Conservation (phyloP, 1,140 invertebrate species). For the Aphelenchoides besseyi region DNA sequence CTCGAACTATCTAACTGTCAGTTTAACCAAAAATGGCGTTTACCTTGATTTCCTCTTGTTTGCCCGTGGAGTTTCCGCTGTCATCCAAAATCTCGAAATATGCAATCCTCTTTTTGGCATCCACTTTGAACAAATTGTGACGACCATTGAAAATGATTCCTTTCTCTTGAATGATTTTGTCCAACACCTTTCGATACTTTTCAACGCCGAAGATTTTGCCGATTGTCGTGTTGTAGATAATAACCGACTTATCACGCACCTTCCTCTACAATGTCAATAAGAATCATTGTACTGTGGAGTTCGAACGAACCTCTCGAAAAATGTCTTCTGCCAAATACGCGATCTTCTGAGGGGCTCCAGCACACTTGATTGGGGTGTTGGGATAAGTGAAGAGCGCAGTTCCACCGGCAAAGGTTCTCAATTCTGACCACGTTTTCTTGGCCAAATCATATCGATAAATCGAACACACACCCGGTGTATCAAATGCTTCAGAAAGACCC, state of each 20-base stretch:
- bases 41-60: constrained; percentile 62
- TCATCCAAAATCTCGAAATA: constrained; percentile 76
- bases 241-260: constrained; percentile 70
- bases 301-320: constrained; percentile 66
- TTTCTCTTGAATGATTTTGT: constrained; percentile 72
- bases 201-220: constrained; percentile 75
- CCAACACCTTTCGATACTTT: constrained; percentile 82
- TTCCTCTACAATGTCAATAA: too few species aligned
- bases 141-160: constrained; percentile 44
- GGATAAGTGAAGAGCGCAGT: constrained; percentile 90
- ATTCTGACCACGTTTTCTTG: constrained; percentile 72
- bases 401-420: constrained; percentile 74
- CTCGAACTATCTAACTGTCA: constrained; percentile 70
- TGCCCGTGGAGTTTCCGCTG: constrained; percentile 66
- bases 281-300: constrained; percentile 47
- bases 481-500: constrained; percentile 22
- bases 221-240: constrained; percentile 81
- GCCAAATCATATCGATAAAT: constrained; percentile 83
- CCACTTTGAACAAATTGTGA: constrained; percentile 75
- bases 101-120: constrained; percentile 72
- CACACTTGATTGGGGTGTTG: constrained; percentile 85
- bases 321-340: constrained; percentile 73
- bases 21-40: background rate
- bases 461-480: constrained; percentile 73
- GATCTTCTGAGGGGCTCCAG: constrained; percentile 95